A percentile compares a stretch with the other conserved stretches of the same genome.
Evolutionary conservation across 2,797 vertebrate species (phyloP).

Genomic region (Chelon labrosus): DNA sequence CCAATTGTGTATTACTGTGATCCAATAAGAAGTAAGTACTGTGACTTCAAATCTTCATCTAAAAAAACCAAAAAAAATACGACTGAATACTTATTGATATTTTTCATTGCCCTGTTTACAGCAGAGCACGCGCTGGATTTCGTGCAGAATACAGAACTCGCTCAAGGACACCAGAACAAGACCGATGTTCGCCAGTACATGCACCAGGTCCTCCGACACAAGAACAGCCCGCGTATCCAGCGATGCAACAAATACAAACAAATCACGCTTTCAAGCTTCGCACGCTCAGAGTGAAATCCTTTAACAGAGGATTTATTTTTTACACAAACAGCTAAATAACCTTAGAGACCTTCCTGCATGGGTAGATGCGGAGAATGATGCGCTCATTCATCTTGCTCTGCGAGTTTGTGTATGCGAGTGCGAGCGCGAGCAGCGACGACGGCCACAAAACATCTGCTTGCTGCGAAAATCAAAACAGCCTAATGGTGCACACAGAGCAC

Average conservation of each 20-base stretch:
- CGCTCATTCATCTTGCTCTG: slow-evolving; percentile 60
- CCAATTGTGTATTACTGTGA: not conserved
- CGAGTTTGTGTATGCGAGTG: slow-evolving; percentile 47
- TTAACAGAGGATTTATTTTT: slow-evolving; percentile 53
- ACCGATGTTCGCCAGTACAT: slow-evolving; percentile 27
- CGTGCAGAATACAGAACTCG: slow-evolving; percentile 13
- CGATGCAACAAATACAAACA: slow-evolving; percentile 61
- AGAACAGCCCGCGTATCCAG: slow-evolving; percentile 30
- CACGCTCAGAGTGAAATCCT: slow-evolving; percentile 49
- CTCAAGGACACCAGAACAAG: slow-evolving; percentile 50
- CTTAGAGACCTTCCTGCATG: slow-evolving; percentile 57
- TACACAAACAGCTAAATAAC: slow-evolving; percentile 62
- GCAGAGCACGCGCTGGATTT: not conserved
- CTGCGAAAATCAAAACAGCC: slow-evolving; percentile 72
- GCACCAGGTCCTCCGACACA: slow-evolving; percentile 18
- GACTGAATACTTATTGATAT: slow-evolving; percentile 1
- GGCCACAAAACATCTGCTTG: slow-evolving; percentile 76
- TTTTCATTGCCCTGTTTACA: slow-evolving; percentile 1
- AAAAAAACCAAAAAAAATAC: no score
- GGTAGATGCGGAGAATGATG: slow-evolving; percentile 43
- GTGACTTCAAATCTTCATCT: slow-evolving; percentile 7
- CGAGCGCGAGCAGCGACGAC: slow-evolving; percentile 56
- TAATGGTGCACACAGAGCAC: slow-evolving; percentile 71
- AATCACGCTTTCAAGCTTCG: slow-evolving; percentile 45
- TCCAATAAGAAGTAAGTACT: not conserved